A percentile compares a stretch with the other conserved stretches of the same genome.
Conservation (phyloP, 2,888 invertebrate species). For the Mimumesa dahlbomi region DNA sequence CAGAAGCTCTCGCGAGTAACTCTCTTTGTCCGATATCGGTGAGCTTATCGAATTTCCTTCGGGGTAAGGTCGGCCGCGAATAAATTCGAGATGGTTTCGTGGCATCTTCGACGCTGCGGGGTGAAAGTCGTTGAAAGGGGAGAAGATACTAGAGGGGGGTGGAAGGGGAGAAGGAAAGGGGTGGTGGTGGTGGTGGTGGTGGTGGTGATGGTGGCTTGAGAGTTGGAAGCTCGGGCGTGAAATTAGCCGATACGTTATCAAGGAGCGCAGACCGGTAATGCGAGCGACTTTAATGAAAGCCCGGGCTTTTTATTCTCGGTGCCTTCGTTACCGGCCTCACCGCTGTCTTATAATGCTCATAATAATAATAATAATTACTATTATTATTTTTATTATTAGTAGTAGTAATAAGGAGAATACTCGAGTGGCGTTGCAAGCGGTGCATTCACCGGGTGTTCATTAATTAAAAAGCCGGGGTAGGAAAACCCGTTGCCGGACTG, state of each 20-base stretch:
- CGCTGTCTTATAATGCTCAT: conserved; percentile 20
- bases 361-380: conserved; percentile 27
- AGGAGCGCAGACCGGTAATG: conserved; percentile 37
- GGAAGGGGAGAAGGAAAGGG: background rate
- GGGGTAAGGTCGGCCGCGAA: background rate
- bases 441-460: conserved; percentile 67
- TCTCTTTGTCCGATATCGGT: conserved; percentile 17
- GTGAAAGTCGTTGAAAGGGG: conserved; percentile 21
- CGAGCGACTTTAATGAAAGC: conserved; percentile 55
- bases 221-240: conserved; percentile 56
- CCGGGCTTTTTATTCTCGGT: conserved; percentile 9
- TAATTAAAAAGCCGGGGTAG: conserved; percentile 73
- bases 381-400: conserved; percentile 41
- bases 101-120: background rate
- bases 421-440: background rate
- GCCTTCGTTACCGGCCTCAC: conserved; percentile 32
- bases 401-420: conserved; percentile 29
- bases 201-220: background rate
- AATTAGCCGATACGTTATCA: conserved; percentile 67
- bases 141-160: no score
- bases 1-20: no score
- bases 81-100: conserved; percentile 1
- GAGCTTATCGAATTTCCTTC: conserved; percentile 13
- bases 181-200: background rate
- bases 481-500: conserved; percentile 45